These are phyloP conservation scores for Microcebus griseorufus DNA, from an alignment of 2,113 vertebrate genomes.

Conservation along the genomic window DNA sequence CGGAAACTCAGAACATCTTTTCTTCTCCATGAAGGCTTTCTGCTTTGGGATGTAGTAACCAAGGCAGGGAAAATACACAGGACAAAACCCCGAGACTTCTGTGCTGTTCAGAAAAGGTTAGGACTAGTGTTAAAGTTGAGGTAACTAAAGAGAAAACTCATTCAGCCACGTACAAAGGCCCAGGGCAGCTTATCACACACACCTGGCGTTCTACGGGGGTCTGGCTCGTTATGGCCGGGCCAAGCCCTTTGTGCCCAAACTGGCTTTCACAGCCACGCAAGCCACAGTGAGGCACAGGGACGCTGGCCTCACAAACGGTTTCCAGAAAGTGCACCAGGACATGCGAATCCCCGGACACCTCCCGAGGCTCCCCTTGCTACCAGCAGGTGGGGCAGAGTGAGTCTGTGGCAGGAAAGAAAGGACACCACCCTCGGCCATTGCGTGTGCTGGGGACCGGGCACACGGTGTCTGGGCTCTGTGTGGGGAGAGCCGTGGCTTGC, in stretches of 20 bases:
- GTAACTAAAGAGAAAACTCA: neutral
- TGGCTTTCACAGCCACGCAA: neutral
- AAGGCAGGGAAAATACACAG: accelerated
- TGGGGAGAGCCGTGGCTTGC: too few relatives aligned
- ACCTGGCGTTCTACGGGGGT: neutral
- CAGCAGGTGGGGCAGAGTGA: neutral
- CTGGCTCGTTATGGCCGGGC: neutral
- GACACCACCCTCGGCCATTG: too few relatives aligned
- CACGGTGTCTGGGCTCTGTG: too few relatives aligned
- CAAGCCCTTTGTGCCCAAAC: neutral
- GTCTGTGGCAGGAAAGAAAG: too few relatives aligned
- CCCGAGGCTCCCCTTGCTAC: neutral
- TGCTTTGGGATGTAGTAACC: neutral
- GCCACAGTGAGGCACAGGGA: neutral
- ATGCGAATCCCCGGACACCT: neutral
- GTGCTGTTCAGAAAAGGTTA: conserved; percentile 20
- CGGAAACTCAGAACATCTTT: neutral
- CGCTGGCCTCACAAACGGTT: conserved; percentile 3
- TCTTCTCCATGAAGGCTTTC: neutral
- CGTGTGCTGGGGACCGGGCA: too few relatives aligned
- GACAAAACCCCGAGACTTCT: neutral
- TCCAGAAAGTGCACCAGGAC: neutral
- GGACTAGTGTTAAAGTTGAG: neutral
- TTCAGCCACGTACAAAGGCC: conserved; percentile 6
- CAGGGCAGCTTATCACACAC: neutral